Conservation (phyloP, 2,113 vertebrate species). For the Astur gentilis region DNA sequence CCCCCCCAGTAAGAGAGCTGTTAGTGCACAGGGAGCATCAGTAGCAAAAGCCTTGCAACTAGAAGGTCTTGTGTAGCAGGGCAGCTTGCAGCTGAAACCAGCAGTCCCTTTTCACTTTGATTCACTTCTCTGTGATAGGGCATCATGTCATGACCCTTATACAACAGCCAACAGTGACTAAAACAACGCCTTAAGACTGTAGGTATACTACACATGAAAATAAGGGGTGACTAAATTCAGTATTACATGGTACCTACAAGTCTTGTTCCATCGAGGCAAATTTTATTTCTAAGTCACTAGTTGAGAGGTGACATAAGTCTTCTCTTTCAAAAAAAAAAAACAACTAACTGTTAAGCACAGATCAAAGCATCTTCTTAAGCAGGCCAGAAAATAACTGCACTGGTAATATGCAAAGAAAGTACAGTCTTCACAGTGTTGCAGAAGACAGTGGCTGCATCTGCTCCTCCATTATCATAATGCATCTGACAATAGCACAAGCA, state of each 20-base stretch:
- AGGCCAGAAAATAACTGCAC: not conserved
- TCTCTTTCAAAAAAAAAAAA: not conserved
- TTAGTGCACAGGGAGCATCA: not conserved
- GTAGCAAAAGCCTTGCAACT: not conserved
- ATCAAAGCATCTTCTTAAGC: not conserved
- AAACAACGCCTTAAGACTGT: not conserved
- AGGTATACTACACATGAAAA: not conserved
- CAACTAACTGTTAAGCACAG: not conserved
- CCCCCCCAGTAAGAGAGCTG: not conserved
- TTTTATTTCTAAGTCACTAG: not conserved
- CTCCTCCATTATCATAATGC: fast-evolving
- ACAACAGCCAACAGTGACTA: not conserved
- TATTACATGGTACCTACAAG: fast-evolving
- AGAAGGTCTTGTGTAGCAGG: not conserved
- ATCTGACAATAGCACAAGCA: not conserved
- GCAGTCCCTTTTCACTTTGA: not conserved
- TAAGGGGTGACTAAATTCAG: not conserved
- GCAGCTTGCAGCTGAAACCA: not conserved
- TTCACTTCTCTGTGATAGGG: fast-evolving
- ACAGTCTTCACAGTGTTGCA: not conserved
- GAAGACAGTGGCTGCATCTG: not conserved
- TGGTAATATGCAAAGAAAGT: not conserved
- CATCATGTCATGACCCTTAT: not conserved
- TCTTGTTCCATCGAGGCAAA: not conserved
- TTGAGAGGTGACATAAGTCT: not conserved